A percentile compares a stretch with the other conserved stretches of the same genome.
Evolutionary conservation across 1,140 invertebrate species (phyloP).

Genomic region (Brachionus rotundiformis): DNA sequence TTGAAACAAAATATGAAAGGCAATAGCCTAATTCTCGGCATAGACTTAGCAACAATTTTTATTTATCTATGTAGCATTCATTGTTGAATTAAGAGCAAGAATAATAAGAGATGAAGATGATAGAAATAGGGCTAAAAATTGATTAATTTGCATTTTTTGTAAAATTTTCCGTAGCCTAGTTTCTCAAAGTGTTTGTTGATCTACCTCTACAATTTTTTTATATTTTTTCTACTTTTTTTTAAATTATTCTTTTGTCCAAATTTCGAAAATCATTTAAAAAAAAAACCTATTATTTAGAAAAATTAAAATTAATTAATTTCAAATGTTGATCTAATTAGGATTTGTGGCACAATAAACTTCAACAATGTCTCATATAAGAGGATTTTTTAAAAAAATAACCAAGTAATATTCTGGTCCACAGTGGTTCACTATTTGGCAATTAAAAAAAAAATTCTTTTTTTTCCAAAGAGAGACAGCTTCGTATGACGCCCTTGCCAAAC

Average conservation of each 20-base stretch:
- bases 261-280: background rate
- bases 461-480: constrained; percentile 14
- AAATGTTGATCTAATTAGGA: constrained; percentile 26
- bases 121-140: constrained; percentile 40
- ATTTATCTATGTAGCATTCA: background rate
- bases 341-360: background rate
- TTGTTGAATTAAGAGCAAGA: background rate
- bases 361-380: constrained; percentile 46
- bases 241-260: background rate
- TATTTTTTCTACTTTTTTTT: background rate
- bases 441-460: background rate
- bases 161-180: constrained; percentile 50
- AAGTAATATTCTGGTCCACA: too few species aligned
- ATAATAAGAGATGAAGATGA: background rate
- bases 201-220: background rate
- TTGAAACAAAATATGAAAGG: background rate
- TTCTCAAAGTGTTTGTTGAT: background rate
- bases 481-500: constrained; percentile 46
- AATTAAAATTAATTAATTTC: background rate
- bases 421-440: background rate
- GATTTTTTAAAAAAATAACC: constrained; percentile 50
- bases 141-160: constrained; percentile 44
- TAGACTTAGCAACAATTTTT: constrained; percentile 31
- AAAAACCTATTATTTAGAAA: background rate
- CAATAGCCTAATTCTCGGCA: background rate